These are phyloP conservation scores for Plecturocebus donacophilus DNA, from an alignment of 2,113 vertebrate genomes.

Conservation along the genomic window DNA sequence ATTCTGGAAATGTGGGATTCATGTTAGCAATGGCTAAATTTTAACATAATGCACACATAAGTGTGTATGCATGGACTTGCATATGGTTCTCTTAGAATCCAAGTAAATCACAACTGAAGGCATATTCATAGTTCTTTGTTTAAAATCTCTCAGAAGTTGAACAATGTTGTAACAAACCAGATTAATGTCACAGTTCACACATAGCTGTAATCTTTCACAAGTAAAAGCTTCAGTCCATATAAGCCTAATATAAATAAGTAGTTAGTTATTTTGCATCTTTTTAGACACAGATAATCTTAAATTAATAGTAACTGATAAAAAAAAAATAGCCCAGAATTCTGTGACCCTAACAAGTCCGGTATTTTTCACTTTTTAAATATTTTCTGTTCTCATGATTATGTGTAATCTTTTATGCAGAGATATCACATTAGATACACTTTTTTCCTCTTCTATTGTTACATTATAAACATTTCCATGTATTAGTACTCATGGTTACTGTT, in stretches of 20 bases:
- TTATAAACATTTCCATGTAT: conserved; percentile 13
- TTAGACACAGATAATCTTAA: background rate
- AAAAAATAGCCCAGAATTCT: background rate
- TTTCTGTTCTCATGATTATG: conserved; percentile 30
- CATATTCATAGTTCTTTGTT: background rate
- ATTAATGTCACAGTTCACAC: background rate
- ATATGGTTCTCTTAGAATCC: background rate
- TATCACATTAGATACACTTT: background rate
- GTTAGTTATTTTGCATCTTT: background rate
- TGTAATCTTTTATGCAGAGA: conserved; percentile 35
- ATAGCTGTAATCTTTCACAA: background rate
- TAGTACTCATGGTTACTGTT: conserved; percentile 46
- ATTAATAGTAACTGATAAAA: background rate
- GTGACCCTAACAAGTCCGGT: background rate
- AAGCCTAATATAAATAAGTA: background rate
- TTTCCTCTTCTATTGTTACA: conserved; percentile 6
- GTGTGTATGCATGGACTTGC: background rate
- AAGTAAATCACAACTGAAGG: background rate
- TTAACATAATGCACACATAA: background rate
- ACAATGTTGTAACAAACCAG: background rate
- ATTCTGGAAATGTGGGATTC: background rate
- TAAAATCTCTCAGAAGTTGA: conserved; percentile 24
- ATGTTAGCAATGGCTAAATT: background rate
- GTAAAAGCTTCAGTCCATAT: background rate
- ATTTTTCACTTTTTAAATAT: conserved; percentile 23